Base-by-base conservation (phyloP, 2,888 invertebrate genomes). In the Nomada fabriciana region DNA sequence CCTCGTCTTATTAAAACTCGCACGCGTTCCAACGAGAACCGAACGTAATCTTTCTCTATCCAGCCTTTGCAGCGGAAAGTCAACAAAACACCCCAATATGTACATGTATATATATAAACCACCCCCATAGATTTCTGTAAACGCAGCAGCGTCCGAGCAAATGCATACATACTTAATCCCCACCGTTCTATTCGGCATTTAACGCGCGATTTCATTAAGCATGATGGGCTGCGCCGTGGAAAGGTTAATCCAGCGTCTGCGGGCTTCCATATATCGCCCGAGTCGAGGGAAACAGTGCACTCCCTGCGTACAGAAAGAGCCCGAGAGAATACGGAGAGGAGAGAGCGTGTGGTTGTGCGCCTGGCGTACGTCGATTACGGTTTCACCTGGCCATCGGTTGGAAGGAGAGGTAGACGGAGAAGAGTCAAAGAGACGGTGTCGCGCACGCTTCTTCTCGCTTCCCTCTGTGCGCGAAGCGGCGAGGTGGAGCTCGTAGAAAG, bases 371-470 rank as follows among this genome's bases (percentile, higher is more conserved):
- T 77, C 81, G 76, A 75, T 81, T 81, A 70, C 73, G 83, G 85
- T 85, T 87, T 83, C 87, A 87, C 87, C 87, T 87, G 87, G 83
- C 75, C 64, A 70, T 61, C 78, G 57, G 65, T 61, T 71, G 60
- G 50, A 70, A 20, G 47, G 70, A 70, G 70, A 60, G 36, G 69
- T 52, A 72, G 47, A 29, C 25, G 47, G 65, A 74, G 69, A 59
- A 52, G 72, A 83, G 83, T 83, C 86, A 86, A 86, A 86, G 84
- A 82, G 83, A 71, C 79, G 75, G 82, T 86, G 86, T 86, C 84
- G 86, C 82, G 82, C 81, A 84, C 82, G 88, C 77, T 88, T 79
- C 86, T 84, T 82, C 86, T 86, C 86, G 77, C 79, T 77, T 80
- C 50, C 50, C 80, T 76, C 55, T 69, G 79, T 72, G 63, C 23